A percentile compares a stretch with the other conserved stretches of the same genome.
Conservation (phyloP, 1,140 invertebrate species). For the Euborellia annulipes region DNA sequence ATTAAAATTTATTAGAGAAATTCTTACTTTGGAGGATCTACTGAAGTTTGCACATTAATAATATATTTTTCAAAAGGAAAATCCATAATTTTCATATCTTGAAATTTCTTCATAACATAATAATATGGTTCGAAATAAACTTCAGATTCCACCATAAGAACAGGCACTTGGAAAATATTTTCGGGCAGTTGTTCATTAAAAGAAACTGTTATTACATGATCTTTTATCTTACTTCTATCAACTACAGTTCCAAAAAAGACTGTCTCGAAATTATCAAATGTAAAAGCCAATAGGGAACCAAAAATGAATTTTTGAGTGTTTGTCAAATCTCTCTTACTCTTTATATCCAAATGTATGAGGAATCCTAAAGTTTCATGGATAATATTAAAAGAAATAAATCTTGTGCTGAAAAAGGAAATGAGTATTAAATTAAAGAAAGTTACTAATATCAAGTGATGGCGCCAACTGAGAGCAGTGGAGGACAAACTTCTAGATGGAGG, state of each 20-base stretch:
- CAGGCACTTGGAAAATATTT: constrained; percentile 25
- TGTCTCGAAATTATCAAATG: constrained; percentile 44
- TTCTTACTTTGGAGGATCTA: constrained; percentile 12
- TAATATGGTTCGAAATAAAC: constrained; percentile 21
- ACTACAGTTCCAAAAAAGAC: constrained; percentile 48
- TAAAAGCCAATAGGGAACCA: constrained; percentile 57
- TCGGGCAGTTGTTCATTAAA: constrained; percentile 20
- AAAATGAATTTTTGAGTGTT: constrained; percentile 40
- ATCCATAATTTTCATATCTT: constrained; percentile 12
- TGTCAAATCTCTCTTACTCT: constrained; percentile 16
- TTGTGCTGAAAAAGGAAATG: constrained; percentile 7
- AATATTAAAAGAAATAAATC: constrained; percentile 19
- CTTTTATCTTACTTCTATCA: constrained; percentile 31
- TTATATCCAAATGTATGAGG: constrained; percentile 11
- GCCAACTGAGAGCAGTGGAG: no score
- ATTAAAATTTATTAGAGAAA: neutral
- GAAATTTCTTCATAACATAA: constrained; percentile 16
- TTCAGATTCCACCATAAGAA: constrained; percentile 45
- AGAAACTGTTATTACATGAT: constrained; percentile 4
- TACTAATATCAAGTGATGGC: no score
- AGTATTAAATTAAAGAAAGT: no score
- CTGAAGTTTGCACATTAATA: constrained; percentile 12
- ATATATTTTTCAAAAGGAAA: constrained; percentile 22
- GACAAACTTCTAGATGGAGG: no score
- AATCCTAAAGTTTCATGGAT: constrained; percentile 7